These are phyloP conservation scores for Tipula confusa DNA, from an alignment of 2,888 invertebrate genomes.

Conservation along the genomic window DNA sequence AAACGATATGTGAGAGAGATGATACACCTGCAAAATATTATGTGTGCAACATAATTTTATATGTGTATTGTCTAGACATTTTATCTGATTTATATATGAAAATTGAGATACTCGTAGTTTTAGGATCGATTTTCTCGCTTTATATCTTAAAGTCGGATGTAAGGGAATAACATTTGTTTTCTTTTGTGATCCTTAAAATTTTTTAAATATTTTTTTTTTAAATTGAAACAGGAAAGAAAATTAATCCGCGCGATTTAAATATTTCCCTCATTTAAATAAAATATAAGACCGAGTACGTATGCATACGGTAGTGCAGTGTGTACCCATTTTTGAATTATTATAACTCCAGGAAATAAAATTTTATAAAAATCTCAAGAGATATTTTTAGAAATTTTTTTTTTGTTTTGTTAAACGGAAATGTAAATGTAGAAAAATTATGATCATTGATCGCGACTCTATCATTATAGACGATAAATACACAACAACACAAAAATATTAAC, in stretches of 20 bases:
- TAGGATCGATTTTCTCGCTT: not conserved
- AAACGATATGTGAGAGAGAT: not conserved
- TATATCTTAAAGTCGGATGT: not conserved
- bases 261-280: not conserved
- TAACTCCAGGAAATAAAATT: conserved; percentile 5
- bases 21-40: conserved; percentile 13
- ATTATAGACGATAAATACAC: conserved; percentile 20
- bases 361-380: not conserved
- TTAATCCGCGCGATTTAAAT: conserved; percentile 20
- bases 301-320: not conserved
- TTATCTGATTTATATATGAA: not conserved
- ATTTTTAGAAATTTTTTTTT: not conserved
- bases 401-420: not conserved
- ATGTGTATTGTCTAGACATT: not conserved
- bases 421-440: conserved; percentile 12
- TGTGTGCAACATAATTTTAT: not conserved
- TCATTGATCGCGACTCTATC: conserved; percentile 8
- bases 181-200: conserved; percentile 1
- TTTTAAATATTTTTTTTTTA: no score
- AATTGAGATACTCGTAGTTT: not conserved
- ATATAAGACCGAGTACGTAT: no score
- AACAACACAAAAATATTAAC: not conserved
- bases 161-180: not conserved
- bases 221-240: not conserved
- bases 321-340: not conserved